Conservation (phyloP, 2,113 vertebrate species). For the Rousettus leschenaultii region DNA sequence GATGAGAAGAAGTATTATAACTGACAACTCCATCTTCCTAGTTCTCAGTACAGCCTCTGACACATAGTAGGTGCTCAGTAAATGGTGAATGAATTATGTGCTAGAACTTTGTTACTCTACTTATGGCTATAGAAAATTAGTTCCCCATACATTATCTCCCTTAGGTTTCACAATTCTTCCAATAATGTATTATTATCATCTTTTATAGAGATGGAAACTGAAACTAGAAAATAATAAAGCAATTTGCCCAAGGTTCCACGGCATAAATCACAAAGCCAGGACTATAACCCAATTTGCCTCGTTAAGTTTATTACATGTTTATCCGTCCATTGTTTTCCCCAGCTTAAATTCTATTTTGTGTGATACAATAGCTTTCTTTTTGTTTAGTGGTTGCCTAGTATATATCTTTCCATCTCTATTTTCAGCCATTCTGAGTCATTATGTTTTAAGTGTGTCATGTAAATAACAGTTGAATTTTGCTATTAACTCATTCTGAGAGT, state of each 20-base stretch:
- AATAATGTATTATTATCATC: neutral
- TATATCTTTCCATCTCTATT: neutral
- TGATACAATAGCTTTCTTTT: neutral
- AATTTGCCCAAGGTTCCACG: neutral
- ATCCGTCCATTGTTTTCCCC: neutral
- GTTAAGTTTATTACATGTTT: neutral
- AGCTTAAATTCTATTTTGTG: neutral
- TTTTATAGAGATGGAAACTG: neutral
- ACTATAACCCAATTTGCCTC: neutral
- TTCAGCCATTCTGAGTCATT: neutral
- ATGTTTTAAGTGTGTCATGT: conserved; percentile 15
- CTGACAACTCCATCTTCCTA: neutral
- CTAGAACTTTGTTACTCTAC: neutral
- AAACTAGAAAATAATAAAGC: conserved; percentile 24
- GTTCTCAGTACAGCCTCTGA: neutral
- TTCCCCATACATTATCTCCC: neutral
- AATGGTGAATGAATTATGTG: neutral
- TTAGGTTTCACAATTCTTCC: neutral
- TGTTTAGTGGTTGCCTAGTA: neutral
- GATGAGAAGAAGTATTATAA: neutral
- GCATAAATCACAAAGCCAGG: neutral
- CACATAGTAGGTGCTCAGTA: neutral
- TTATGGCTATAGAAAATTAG: neutral
- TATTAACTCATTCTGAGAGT: neutral
- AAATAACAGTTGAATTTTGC: neutral